phyloP scores from a whole-genome alignment of 2,797 vertebrate species.

The Xyrichtys novacula region DNA sequence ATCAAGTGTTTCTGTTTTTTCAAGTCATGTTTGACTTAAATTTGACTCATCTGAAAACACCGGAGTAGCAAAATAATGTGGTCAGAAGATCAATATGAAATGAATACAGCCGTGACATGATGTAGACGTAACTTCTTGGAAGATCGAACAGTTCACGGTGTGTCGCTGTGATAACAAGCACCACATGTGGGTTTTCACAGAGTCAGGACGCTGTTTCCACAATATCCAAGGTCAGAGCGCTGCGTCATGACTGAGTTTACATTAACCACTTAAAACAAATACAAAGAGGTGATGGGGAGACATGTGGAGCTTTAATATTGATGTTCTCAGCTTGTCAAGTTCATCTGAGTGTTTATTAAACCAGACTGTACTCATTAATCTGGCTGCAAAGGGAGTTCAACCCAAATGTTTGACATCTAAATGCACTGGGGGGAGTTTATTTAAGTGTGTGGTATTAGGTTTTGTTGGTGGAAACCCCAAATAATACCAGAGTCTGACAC shows the following conservation, averaged over 20 bases:
- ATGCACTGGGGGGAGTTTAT: too few relatives aligned
- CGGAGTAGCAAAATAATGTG: neutral
- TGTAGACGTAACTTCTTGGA: neutral
- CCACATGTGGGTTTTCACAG: conserved; percentile 38
- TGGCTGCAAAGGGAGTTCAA: neutral
- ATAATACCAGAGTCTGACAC: neutral
- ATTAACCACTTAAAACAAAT: conserved; percentile 24
- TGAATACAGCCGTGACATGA: neutral
- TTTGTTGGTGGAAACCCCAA: neutral
- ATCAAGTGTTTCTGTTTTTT: conserved; percentile 35
- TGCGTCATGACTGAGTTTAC: conserved; percentile 5
- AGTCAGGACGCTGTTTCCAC: conserved; percentile 4
- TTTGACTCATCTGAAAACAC: too few relatives aligned
- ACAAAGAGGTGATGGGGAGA: neutral
- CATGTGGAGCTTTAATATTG: neutral
- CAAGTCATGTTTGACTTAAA: neutral
- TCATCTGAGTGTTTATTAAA: neutral
- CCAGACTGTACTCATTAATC: neutral
- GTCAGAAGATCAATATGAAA: neutral
- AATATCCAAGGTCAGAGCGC: neutral
- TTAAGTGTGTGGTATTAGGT: too few relatives aligned
- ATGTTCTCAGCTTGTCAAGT: too few relatives aligned
- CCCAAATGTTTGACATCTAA: too few relatives aligned
- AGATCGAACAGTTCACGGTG: neutral
- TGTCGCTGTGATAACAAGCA: conserved; percentile 31